Evolutionary conservation across 2,888 invertebrate genomes (phyloP), one percentile per base, ranked within the genome.

Genomic region (Hemistola chrysoprasaria): DNA sequence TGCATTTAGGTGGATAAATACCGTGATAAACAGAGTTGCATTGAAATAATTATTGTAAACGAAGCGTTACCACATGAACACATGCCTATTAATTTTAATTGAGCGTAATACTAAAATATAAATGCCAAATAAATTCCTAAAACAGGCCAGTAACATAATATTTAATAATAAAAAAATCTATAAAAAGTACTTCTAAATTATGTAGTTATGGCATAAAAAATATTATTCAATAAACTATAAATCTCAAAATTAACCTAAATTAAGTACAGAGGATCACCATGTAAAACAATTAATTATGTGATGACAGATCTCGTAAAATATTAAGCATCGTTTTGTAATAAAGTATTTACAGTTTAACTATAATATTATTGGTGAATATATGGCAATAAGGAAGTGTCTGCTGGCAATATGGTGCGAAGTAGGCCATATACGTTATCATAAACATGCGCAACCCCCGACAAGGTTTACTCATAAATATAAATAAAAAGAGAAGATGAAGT

Each of bases 171-270:
- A 80, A 78, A 81, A 74, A 72, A 59, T 70, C 78, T 75, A 70
- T 77, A 81, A 80, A 77, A 54, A 52, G 47, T 72, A 74, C 61
- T 62, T 73, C 80, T 83, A 85, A 83, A 84, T 86, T 84, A n/a
- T n/a, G n/a, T n/a, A 85, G 80, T 83, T 86, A 86, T 86, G 86
- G 86, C 86, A 84, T 86, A 79, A 79, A n/a, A 81, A 80, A 77
- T 65, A 78, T 68, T 68, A 66, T 74, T 79, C 72, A 73, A 65
- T 77, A 73, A 73, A 72, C 64, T 62, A 67, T 65, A 72, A 79
- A 82, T 78, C 73, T 78, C 73, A 65, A 71, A 70, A 67, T 65
- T 65, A 78, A 67, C 62, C 74, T 80, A 81, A 66, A 75, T 80
- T 84, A 85, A 84, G 81, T 83, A 83, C 82, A 79, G 71, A 27